Percentiles rank a stretch among this genome's conserved stretches.
phyloP scores from a whole-genome alignment of 2,888 invertebrate species.

The Tetrapedia diversipes region DNA sequence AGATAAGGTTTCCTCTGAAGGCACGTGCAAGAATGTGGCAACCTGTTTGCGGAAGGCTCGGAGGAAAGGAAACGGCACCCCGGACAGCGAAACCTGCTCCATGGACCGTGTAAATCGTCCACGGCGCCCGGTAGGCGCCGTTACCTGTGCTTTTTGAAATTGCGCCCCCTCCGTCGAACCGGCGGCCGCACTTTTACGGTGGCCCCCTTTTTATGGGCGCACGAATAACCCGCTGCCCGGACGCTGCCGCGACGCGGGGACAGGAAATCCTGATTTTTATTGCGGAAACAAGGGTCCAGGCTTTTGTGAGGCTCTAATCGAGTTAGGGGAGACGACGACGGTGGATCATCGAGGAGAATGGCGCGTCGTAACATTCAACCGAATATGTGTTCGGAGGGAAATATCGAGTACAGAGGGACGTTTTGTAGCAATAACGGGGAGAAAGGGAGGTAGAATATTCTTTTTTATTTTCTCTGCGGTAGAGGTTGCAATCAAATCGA shows the following conservation, averaged over 20 bases:
- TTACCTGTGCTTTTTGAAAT: conserved; percentile 63
- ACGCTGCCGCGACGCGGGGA: conserved; percentile 10
- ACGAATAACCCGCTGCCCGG: conserved; percentile 34
- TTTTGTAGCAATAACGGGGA: too few species aligned
- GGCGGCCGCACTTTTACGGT: conserved; percentile 56
- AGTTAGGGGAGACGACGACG: background rate
- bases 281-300: background rate
- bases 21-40: conserved; percentile 3
- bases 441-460: too few species aligned
- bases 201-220: conserved; percentile 59
- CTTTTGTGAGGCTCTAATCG: conserved; percentile 11
- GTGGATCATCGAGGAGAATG: background rate
- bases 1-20: conserved; percentile 31
- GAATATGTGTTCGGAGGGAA: too few species aligned
- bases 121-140: conserved; percentile 49
- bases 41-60: conserved; percentile 36
- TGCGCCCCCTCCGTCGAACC: conserved; percentile 50
- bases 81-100: conserved; percentile 36
- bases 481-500: too few species aligned
- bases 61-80: conserved; percentile 35
- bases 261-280: conserved; percentile 42
- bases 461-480: too few species aligned
- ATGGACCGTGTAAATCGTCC: conserved; percentile 51
- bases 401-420: too few species aligned
- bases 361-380: background rate